These are phyloP conservation scores for Loriculus beryllinus DNA, from an alignment of 2,797 vertebrate species.

Conservation along the genomic window DNA sequence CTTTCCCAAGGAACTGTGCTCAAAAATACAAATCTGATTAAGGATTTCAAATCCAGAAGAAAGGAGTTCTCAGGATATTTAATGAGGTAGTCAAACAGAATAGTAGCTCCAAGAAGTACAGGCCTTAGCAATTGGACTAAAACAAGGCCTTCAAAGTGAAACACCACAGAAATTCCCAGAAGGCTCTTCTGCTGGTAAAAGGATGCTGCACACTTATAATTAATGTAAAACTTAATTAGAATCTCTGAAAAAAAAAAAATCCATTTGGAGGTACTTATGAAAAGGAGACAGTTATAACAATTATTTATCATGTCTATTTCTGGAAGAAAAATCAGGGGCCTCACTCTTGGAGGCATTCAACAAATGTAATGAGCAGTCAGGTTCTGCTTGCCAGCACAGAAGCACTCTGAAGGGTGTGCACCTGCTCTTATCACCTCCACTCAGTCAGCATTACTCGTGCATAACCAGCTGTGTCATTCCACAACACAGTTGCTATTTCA, in stretches of 20 bases:
- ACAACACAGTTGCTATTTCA: not conserved
- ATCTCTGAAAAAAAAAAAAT: not conserved
- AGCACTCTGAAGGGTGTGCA: not conserved
- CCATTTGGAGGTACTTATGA: conserved; percentile 5
- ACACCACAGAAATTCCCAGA: conserved; percentile 9
- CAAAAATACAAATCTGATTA: not conserved
- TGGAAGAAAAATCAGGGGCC: not conserved
- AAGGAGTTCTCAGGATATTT: not conserved
- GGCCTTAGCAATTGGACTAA: not conserved
- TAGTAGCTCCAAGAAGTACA: not conserved
- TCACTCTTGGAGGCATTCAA: not conserved
- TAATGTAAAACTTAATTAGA: conserved; percentile 44
- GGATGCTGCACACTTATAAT: not conserved
- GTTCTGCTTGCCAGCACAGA: not conserved
- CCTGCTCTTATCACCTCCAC: not conserved
- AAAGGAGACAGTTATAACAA: not conserved
- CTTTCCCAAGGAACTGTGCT: not conserved
- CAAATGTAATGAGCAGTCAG: not conserved
- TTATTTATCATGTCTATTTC: conserved; percentile 24
- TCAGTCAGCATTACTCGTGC: not conserved
- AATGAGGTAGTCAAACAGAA: not conserved
- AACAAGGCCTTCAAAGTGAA: not conserved
- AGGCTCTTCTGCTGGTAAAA: conserved; percentile 28
- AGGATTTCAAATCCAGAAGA: not conserved
- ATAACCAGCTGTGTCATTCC: not conserved